Base-by-base conservation (phyloP, 2,888 invertebrate species). In the Artemia sinica region DNA sequence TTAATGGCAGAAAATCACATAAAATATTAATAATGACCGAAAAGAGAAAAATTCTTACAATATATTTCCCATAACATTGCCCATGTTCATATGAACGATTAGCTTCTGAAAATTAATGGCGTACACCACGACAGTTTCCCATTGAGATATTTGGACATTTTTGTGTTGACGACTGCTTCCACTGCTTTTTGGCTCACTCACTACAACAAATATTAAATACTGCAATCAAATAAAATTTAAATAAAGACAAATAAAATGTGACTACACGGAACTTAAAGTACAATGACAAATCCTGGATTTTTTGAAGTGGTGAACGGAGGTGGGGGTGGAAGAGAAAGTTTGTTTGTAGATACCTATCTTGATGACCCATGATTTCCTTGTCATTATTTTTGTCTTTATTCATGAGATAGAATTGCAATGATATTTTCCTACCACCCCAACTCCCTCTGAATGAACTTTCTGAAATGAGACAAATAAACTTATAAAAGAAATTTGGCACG, bases 31-130 rank as follows among this genome's bases (percentile, higher is more conserved):
- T 65, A 66, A 18, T 7, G 51, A 28, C 52, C 14, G 13, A 12
- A 67, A 41, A 63, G 13, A 14, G 12, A 73, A 73, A 58, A 68
- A 71, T 70, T 80, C 82, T 81, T 78, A 89, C 85, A 85, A 85
- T 70, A 96, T 95, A 77, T 95, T 95, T 13, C 98, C 97, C 94
- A 98, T 97, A 0, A 97, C 95, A 76, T 97, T 97, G 65, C 96
- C 95, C 94, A 98, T 98, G 79, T 97, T 97, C 88, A 97, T 96
- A 76, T 93, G 91, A 11, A 98, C 91, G 78, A 96, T 95, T 68
- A 98, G 83, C 74, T 90, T 87, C 66, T 94, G 92, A 78, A 97
- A 92, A 81, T 96, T 95, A 65, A 97, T 88, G 0, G 93, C 92
- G 80, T 96, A 94, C 70, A 97, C 81, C 5, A 97, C 96, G 68